A percentile compares a stretch with the other conserved stretches of the same genome.
These are phyloP conservation scores for Lepus americanus DNA, from an alignment of 2,113 vertebrate species.

Conservation along the genomic window DNA sequence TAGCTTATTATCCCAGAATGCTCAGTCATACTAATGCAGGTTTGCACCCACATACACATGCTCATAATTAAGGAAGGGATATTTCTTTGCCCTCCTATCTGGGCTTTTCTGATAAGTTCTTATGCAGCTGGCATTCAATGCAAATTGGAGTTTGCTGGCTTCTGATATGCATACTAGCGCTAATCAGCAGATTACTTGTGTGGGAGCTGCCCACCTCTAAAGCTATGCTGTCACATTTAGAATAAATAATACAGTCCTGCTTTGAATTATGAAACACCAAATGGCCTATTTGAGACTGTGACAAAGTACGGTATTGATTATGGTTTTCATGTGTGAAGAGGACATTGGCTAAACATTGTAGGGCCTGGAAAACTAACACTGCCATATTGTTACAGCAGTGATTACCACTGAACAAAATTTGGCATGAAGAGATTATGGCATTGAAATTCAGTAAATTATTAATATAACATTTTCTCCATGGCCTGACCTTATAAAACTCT, in stretches of 20 bases:
- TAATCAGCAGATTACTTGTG: slow-evolving; percentile 81
- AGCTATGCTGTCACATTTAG: slow-evolving; percentile 56
- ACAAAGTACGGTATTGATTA: neutral
- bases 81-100: slow-evolving; percentile 78
- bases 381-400: neutral
- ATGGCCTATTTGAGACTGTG: slow-evolving; percentile 25
- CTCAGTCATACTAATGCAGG: slow-evolving; percentile 75
- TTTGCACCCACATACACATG: slow-evolving; percentile 69
- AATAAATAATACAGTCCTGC: slow-evolving; percentile 70
- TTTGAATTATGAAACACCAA: slow-evolving; percentile 68
- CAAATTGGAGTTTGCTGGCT: slow-evolving; percentile 83
- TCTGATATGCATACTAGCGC: slow-evolving; percentile 74
- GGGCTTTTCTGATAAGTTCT: slow-evolving; percentile 82
- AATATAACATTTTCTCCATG: slow-evolving; percentile 13
- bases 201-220: slow-evolving; percentile 65
- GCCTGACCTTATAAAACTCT: slow-evolving; percentile 1
- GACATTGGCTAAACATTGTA: neutral
- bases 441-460: slow-evolving; percentile 40
- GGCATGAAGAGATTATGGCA: neutral
- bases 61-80: slow-evolving; percentile 77
- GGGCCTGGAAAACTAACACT: slow-evolving; percentile 36
- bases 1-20: slow-evolving; percentile 80
- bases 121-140: slow-evolving; percentile 82
- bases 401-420: slow-evolving; percentile 39
- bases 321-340: slow-evolving; percentile 47